A percentile compares a stretch with the other conserved stretches of the same genome.
phyloP scores from a whole-genome alignment of 2,888 invertebrate genomes.

The Diaprepes abbreviatus region DNA sequence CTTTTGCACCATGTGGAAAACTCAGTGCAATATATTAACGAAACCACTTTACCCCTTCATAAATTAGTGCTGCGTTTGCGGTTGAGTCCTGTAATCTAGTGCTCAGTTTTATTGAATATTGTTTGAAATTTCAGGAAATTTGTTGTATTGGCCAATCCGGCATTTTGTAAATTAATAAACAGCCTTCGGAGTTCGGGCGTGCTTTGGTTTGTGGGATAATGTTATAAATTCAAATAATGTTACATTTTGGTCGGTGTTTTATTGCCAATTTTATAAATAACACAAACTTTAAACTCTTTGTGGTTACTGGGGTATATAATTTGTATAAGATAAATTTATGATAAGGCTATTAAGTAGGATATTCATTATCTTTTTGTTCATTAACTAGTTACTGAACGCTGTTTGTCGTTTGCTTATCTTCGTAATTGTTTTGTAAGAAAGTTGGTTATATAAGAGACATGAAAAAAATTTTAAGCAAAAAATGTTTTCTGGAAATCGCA shows the following conservation, averaged over 20 bases:
- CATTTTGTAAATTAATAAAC: constrained; percentile 23
- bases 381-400: too few relatives aligned
- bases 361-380: too few relatives aligned
- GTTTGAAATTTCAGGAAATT: constrained; percentile 26
- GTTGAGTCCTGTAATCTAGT: constrained; percentile 21
- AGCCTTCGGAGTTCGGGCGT: neutral
- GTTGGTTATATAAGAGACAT: too few relatives aligned
- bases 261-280: too few relatives aligned
- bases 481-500: too few relatives aligned
- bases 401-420: too few relatives aligned
- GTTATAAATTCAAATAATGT: constrained; percentile 15
- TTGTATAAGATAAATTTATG: too few relatives aligned
- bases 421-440: too few relatives aligned
- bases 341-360: too few relatives aligned
- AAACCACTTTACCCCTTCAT: constrained; percentile 18
- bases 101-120: constrained; percentile 29
- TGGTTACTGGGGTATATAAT: too few relatives aligned
- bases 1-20: constrained; percentile 11
- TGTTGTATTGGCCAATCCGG: constrained; percentile 22
- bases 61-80: constrained; percentile 17
- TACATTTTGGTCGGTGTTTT: constrained; percentile 1
- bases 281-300: too few relatives aligned
- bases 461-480: too few relatives aligned
- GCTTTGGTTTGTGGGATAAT: constrained; percentile 11
- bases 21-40: constrained; percentile 7